Evolutionary conservation across 2,888 invertebrate genomes (phyloP).

Genomic region (Ptychoptera albimana): DNA sequence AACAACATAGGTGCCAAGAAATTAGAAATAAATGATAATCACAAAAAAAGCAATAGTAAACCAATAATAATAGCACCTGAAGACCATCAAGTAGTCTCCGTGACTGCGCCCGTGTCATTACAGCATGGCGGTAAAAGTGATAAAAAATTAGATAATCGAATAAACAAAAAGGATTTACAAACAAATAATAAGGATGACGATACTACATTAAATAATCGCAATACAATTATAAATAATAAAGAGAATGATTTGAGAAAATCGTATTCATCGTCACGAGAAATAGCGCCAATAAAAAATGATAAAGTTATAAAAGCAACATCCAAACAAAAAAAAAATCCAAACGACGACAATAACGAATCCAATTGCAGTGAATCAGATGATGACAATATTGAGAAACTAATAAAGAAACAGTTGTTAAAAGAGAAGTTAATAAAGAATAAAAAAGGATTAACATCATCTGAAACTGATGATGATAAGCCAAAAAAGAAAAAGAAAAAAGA

Average conservation of each 20-base stretch:
- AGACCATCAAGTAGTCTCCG: slow-evolving; percentile 15
- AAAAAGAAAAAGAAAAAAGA: slow-evolving; percentile 36
- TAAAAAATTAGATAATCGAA: too few species aligned
- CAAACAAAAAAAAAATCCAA: background rate
- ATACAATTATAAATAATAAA: too few species aligned
- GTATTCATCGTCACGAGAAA: too few species aligned
- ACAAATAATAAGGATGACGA: too few species aligned
- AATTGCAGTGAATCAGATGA: slow-evolving; percentile 22
- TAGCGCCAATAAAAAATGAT: too few species aligned
- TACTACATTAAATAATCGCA: too few species aligned
- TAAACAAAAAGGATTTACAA: too few species aligned
- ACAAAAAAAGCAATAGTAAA: background rate
- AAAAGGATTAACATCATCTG: slow-evolving; percentile 11
- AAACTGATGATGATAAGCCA: slow-evolving; percentile 20
- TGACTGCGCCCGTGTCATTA: too few species aligned
- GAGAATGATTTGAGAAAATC: too few species aligned
- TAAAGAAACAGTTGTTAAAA: slow-evolving; percentile 24
- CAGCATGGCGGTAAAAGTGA: too few species aligned
- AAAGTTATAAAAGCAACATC: background rate
- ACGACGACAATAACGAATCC: background rate
- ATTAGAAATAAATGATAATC: slow-evolving; percentile 2
- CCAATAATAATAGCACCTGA: slow-evolving; percentile 12
- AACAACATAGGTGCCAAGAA: background rate
- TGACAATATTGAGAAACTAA: slow-evolving; percentile 17
- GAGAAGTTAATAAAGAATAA: slow-evolving; percentile 11